Conservation (phyloP, 1,140 invertebrate species). For the Drosophila guanche region DNA sequence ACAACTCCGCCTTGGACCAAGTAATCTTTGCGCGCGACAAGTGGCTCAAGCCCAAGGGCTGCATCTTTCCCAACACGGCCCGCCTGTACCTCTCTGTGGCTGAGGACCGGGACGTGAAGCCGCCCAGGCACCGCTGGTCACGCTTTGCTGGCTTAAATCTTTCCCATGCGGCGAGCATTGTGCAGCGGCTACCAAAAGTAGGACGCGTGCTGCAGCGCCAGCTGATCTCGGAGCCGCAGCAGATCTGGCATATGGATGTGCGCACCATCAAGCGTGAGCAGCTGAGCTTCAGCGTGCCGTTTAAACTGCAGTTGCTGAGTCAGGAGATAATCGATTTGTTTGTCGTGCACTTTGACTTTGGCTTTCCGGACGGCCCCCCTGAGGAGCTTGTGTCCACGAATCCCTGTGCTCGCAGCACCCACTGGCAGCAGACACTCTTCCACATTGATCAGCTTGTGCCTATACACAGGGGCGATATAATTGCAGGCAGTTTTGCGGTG, state of each 20-base stretch:
- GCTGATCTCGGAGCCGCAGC: constrained; percentile 20
- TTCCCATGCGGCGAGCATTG: constrained; percentile 2
- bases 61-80: constrained; percentile 28
- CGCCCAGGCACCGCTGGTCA: constrained; percentile 3
- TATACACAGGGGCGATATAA: constrained; percentile 1
- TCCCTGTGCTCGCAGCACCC: constrained; percentile 20
- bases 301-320: constrained; percentile 13
- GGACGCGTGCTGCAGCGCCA: neutral
- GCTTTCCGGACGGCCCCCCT: neutral
- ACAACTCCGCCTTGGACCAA: constrained; percentile 23
- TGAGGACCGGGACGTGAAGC: neutral
- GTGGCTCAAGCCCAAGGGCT: constrained; percentile 38
- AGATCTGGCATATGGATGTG: constrained; percentile 31
- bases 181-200: constrained; percentile 9
- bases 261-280: constrained; percentile 2
- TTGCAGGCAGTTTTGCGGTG: constrained; percentile 19
- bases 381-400: constrained; percentile 12
- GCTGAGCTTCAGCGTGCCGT: constrained; percentile 28
- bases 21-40: constrained; percentile 41
- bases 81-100: constrained; percentile 29
- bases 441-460: constrained; percentile 41
- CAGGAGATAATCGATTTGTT: constrained; percentile 26
- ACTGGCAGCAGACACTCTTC: constrained; percentile 49
- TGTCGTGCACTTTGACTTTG: constrained; percentile 41
- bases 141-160: constrained; percentile 32